Evolutionary conservation across 2,113 vertebrate species (phyloP).

Genomic region (Gavia stellata): DNA sequence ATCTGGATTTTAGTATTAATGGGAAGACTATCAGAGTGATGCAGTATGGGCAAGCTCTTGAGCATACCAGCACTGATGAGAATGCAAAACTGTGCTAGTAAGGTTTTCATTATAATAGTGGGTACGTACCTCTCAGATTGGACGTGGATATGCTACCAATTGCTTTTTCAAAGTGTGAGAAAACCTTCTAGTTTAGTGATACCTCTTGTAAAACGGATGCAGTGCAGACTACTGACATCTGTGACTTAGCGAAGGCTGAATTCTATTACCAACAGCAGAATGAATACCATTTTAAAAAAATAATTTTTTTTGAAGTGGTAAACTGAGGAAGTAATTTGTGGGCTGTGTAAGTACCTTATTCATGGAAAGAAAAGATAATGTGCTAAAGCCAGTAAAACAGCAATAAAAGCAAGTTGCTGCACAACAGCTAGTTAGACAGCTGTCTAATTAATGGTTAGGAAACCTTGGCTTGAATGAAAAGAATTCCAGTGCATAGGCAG

Average conservation of each 20-base stretch:
- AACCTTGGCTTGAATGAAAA: not conserved
- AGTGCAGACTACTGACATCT: not conserved
- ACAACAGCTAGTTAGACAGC: not conserved
- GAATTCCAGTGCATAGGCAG: not conserved
- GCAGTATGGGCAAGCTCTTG: not conserved
- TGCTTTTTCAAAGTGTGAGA: not conserved
- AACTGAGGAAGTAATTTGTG: not conserved
- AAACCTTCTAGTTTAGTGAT: not conserved
- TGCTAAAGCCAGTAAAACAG: not conserved
- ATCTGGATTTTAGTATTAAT: not conserved
- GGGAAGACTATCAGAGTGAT: not conserved
- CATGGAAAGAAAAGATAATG: not conserved
- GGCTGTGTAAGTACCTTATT: not conserved
- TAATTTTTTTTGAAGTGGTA: not conserved
- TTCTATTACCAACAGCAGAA: not conserved
- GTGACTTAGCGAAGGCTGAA: not conserved
- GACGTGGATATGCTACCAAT: not conserved
- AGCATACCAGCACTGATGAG: not conserved
- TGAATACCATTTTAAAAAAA: not conserved
- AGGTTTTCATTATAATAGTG: not conserved
- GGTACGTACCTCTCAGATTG: not conserved
- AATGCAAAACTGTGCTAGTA: not conserved
- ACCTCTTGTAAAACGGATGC: not conserved
- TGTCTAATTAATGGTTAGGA: not conserved
- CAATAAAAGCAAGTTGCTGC: not conserved